A percentile compares a stretch with the other conserved stretches of the same genome.
These are phyloP conservation scores for Yponomeuta malinellus DNA, from an alignment of 2,888 invertebrate species.

Conservation along the genomic window DNA sequence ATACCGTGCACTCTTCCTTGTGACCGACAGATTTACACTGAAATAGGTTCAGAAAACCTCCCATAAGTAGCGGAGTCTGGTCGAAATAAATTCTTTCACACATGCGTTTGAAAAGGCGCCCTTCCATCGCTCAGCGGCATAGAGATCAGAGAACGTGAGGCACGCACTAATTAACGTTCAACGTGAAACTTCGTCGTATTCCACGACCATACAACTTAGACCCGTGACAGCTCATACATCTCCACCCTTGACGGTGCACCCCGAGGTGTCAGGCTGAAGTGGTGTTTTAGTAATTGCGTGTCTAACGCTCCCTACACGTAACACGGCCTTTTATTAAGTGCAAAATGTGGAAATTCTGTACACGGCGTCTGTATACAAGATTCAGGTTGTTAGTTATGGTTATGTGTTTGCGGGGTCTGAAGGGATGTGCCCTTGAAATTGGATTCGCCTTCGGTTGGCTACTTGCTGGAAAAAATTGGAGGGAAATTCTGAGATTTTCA, in stretches of 20 bases:
- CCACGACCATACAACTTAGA: constrained; percentile 50
- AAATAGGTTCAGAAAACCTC: not conserved
- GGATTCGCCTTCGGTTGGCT: no score
- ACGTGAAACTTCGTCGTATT: constrained; percentile 65
- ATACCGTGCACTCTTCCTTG: not conserved
- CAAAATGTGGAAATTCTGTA: constrained; percentile 54
- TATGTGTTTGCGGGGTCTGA: not conserved
- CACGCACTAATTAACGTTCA: constrained; percentile 73
- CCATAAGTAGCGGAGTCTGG: not conserved
- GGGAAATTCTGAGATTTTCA: no score
- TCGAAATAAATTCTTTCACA: constrained; percentile 15
- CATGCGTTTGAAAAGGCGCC: constrained; percentile 4
- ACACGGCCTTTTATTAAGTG: constrained; percentile 73
- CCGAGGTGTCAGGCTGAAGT: constrained; percentile 40
- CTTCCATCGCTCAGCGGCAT: constrained; percentile 26
- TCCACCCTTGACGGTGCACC: constrained; percentile 28
- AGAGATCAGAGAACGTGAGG: constrained; percentile 60
- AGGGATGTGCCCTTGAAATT: not conserved
- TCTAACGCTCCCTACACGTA: constrained; percentile 71
- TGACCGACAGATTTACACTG: constrained; percentile 12
- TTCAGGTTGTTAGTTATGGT: constrained; percentile 50
- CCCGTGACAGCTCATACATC: constrained; percentile 45
- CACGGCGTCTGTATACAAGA: constrained; percentile 54
- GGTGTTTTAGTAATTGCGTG: constrained; percentile 65
- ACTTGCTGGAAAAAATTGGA: no score